Percentiles rank a stretch among this genome's conserved stretches.
These are phyloP conservation scores for Dicranocentrus wangi DNA, from an alignment of 2,888 invertebrate genomes.

Conservation along the genomic window DNA sequence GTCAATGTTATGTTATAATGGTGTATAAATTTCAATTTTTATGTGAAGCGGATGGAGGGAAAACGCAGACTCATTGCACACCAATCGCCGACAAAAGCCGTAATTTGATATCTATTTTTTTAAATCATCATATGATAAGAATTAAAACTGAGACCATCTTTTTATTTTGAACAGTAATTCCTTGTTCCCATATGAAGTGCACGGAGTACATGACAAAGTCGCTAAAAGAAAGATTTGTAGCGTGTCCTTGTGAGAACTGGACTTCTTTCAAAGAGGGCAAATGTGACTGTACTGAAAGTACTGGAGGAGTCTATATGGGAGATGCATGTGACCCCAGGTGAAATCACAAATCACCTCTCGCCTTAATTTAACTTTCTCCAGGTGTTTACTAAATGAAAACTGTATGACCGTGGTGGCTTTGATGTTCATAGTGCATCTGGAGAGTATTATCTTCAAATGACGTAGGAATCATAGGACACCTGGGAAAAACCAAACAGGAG, in stretches of 20 bases:
- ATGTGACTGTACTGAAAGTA: background rate
- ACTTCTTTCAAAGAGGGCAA: background rate
- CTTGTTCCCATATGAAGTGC: background rate
- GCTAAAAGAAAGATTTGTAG: background rate
- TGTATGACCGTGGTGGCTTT: background rate
- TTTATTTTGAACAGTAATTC: background rate
- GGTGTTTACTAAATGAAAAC: background rate
- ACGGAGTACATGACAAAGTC: background rate
- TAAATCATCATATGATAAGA: background rate
- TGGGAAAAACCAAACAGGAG: too few species aligned
- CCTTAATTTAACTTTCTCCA: background rate
- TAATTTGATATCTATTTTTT: background rate
- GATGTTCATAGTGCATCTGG: background rate
- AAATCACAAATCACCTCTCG: background rate
- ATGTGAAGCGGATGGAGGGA: background rate
- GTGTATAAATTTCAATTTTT: background rate
- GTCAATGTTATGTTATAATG: background rate
- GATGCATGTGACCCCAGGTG: background rate
- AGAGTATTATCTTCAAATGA: background rate
- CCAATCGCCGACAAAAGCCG: background rate
- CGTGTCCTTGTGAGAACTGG: background rate
- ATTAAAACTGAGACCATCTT: too few species aligned
- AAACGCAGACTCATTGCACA: background rate
- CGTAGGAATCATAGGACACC: background rate
- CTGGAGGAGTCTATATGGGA: background rate